Evolutionary conservation across 2,113 vertebrate genomes (phyloP), one percentile per base, ranked within the genome.

Genomic region (Oreocharis arfaki): DNA sequence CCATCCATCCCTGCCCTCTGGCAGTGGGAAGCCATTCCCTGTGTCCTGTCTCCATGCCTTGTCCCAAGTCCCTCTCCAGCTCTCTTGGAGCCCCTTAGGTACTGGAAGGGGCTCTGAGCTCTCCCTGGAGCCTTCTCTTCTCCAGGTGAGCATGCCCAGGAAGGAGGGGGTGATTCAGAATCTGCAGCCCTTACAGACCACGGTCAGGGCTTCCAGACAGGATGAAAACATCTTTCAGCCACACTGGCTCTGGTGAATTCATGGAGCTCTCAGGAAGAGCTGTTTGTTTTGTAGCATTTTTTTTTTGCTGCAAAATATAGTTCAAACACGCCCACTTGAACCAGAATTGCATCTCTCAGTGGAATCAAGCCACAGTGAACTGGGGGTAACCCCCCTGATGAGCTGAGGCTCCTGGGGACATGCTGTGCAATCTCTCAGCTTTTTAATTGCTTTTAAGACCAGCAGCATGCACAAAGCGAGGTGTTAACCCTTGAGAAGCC

Each of bases 401-500:
- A 57, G 59, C 2, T 57, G 41, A 80, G 71, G 11, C 39, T 26
- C 42, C 5, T 0, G 2, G 61, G 84, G 67, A 21, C 0, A 0
- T 9, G 61, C 60, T 20, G 30, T 16, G 61, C 0, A 4, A 2
- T 2, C 53, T 7, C 39, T 27, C 82, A 57, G 63, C 30, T 77
- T 47, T 53, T 49, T 30, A 57, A 84, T 41, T 84, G 69, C 60
- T 60, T 75, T 68, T 12, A 15, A 41, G 78, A 53, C 19, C 3
- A 82, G 91, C 52, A 64, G 35, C 6, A 5, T 3, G 8, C 42
- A 27, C 69, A 71, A 16, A 76, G 84, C 3, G 1, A 8, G 8
- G 15, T 4, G 26, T 46, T 50, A 61, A 61, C 84, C 77, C 55
- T 2, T 7, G 47, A 17, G 4, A 28, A 42, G 63, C 24, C 76